These are phyloP conservation scores for Heliconius melpomene DNA, from an alignment of 1,140 invertebrate genomes.

Conservation along the genomic window DNA sequence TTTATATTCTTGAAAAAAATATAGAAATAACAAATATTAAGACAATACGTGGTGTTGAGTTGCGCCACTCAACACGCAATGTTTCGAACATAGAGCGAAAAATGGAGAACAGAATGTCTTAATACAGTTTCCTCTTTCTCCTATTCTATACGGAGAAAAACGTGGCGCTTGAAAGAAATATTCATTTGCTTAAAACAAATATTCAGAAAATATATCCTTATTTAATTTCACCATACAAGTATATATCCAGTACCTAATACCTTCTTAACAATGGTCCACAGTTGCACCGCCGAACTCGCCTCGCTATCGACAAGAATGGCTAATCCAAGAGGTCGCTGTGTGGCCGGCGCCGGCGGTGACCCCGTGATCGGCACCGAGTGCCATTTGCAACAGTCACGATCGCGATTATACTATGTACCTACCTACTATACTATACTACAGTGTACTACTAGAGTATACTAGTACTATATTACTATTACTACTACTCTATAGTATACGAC, in stretches of 20 bases:
- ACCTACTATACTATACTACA: neutral
- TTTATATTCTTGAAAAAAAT: too few species aligned
- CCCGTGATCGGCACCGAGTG: slow-evolving; percentile 57
- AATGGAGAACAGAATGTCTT: too few species aligned
- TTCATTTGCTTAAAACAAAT: too few species aligned
- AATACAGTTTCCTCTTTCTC: too few species aligned
- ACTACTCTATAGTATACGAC: neutral
- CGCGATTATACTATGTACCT: slow-evolving; percentile 15
- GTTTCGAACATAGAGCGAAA: too few species aligned
- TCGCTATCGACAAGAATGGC: slow-evolving; percentile 66
- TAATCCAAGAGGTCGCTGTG: slow-evolving; percentile 67
- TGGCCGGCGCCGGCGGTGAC: slow-evolving; percentile 55
- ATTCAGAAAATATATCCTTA: neutral
- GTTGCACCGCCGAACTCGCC: neutral
- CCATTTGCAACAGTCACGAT: slow-evolving; percentile 66
- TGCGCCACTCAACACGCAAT: too few species aligned
- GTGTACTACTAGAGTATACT: neutral
- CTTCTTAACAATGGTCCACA: neutral
- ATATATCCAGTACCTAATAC: neutral
- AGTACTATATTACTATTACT: neutral
- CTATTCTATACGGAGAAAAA: too few species aligned
- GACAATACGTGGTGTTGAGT: too few species aligned
- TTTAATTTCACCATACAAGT: neutral
- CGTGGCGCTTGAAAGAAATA: too few species aligned
- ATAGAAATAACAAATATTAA: too few species aligned